These are phyloP conservation scores for Stenchaetothrips biformis DNA, from an alignment of 2,888 invertebrate genomes.

Conservation along the genomic window DNA sequence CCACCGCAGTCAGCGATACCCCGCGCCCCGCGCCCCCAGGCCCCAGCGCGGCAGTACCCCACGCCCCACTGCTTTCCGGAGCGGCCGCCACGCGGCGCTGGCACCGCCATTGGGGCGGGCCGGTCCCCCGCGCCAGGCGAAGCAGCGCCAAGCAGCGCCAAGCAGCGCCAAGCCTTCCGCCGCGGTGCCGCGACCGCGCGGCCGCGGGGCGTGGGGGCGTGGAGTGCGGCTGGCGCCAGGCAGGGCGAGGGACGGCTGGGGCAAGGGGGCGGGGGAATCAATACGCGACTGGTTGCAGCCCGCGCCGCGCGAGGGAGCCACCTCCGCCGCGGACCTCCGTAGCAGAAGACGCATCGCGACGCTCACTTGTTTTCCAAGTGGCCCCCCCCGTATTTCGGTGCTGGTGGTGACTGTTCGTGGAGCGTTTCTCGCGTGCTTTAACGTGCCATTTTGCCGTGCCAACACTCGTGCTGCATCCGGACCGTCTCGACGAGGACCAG, in stretches of 20 bases:
- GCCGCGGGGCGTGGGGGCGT: not conserved
- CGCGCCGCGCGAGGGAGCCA: conserved; percentile 17
- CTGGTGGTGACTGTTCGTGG: conserved; percentile 10
- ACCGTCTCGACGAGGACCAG: not conserved
- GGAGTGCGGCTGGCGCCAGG: not conserved
- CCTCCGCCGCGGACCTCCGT: not conserved
- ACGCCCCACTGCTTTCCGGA: not conserved
- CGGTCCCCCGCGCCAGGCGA: not conserved
- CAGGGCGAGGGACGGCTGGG: no score
- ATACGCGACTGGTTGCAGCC: not conserved
- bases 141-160: not conserved
- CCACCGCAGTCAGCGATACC: not conserved
- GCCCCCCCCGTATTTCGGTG: not conserved
- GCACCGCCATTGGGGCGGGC: not conserved
- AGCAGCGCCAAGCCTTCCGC: not conserved
- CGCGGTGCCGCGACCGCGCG: not conserved
- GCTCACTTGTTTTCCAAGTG: conserved; percentile 20
- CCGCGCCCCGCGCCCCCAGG: not conserved
- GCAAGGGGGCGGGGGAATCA: not conserved
- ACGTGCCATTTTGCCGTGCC: conserved; percentile 10
- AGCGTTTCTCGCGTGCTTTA: conserved; percentile 8
- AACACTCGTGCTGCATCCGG: conserved; percentile 18
- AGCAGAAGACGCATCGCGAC: conserved; percentile 20
- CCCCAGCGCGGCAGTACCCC: not conserved
- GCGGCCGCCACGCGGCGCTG: not conserved